Percentiles rank a stretch among this genome's conserved stretches.
Evolutionary conservation across 2,797 vertebrate genomes (phyloP).

Genomic region (Argya squamiceps): DNA sequence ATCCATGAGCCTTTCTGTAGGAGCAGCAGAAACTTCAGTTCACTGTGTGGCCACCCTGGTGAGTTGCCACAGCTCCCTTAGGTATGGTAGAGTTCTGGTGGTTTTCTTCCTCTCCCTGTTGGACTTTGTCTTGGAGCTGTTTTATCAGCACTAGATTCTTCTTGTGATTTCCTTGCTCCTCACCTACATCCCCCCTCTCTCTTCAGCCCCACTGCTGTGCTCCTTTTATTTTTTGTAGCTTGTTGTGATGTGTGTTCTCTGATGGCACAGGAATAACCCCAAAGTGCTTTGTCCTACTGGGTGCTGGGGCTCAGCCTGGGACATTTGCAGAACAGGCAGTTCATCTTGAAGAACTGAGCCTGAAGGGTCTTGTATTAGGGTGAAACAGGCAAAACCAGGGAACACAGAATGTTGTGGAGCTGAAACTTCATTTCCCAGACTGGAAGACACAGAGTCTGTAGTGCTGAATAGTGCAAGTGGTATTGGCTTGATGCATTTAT

Average conservation of each 20-base stretch:
- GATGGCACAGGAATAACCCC: not conserved
- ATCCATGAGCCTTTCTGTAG: not conserved
- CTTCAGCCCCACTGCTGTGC: not conserved
- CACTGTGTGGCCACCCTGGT: rapidly evolving
- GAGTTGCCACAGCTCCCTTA: not conserved
- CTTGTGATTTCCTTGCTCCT: not conserved
- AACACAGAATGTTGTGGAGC: not conserved
- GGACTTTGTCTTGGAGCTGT: not conserved
- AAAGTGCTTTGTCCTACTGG: not conserved
- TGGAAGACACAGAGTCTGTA: not conserved
- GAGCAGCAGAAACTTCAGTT: not conserved
- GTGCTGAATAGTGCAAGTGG: rapidly evolving
- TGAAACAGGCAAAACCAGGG: not conserved
- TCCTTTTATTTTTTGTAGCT: not conserved
- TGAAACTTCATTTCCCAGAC: not conserved
- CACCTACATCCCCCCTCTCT: not conserved
- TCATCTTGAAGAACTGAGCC: not conserved
- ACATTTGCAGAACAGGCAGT: not conserved
- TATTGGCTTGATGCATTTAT: not conserved
- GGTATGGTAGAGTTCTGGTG: not conserved
- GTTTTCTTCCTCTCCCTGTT: not conserved
- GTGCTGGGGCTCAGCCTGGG: not conserved
- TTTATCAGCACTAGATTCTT: not conserved
- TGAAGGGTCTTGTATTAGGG: rapidly evolving
- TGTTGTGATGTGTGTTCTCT: rapidly evolving